Conservation (phyloP, 2,113 vertebrate species). For the Thymallus thymallus region DNA sequence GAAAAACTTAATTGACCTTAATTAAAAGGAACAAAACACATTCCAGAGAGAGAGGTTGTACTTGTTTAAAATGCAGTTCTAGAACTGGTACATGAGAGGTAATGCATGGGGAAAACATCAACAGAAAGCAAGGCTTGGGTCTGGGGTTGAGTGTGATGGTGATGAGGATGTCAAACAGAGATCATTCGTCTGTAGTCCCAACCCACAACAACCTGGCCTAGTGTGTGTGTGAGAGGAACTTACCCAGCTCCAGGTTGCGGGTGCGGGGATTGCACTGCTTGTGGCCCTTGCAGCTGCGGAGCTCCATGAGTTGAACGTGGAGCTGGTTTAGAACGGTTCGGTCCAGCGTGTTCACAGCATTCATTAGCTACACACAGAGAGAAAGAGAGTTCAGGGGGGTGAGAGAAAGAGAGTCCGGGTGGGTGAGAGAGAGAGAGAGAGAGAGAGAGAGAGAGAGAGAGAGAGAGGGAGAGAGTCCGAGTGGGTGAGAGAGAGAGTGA, state of each 20-base stretch:
- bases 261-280: constrained; percentile 85
- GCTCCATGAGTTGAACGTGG: constrained; percentile 91
- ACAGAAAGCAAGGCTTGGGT: constrained; percentile 47
- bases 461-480: no score
- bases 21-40: no score
- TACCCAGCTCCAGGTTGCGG: constrained; percentile 87
- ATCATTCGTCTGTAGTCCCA: neutral
- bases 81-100: no score
- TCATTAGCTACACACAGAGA: constrained; percentile 79
- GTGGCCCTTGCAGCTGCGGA: constrained; percentile 88
- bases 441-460: neutral
- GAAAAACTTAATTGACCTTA: no score
- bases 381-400: no score
- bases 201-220: neutral
- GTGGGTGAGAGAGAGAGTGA: neutral
- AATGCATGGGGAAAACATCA: no score
- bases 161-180: constrained; percentile 34
- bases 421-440: no score
- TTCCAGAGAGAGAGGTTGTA: no score
- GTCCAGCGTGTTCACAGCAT: constrained; percentile 86
- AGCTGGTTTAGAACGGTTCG: constrained; percentile 86
- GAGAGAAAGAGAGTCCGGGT: neutral
- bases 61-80: no score
- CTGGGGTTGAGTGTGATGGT: constrained; percentile 40
- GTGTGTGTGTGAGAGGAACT: constrained; percentile 25